Base-by-base conservation (phyloP, 2,797 vertebrate genomes). In the Hoplostethus mediterraneus region DNA sequence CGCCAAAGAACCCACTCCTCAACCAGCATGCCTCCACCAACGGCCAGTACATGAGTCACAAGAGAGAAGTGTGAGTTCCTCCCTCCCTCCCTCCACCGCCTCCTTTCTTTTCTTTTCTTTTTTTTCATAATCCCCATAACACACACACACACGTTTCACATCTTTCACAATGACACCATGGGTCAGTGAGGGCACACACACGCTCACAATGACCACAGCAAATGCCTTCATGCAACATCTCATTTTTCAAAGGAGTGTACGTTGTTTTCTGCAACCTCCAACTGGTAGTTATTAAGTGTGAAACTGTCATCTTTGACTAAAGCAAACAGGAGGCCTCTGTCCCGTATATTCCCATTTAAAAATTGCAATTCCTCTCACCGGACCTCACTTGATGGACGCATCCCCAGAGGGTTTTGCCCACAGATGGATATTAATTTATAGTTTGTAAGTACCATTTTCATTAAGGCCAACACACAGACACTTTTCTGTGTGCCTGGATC, bases 1-100 rank as follows among this genome's bases (percentile, higher is more conserved):
- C 94, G 54, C 96, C 95, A 85, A 99, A 99, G 94, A 96, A 96
- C 94, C 94, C 95, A 72, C 94, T 95, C 91, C 95, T 96, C 94
- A 98, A 96, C 96, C 97, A 97, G 30, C 97, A 98, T 10, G 94
- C 94, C 88, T 95, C 97, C 91, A 97, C 96, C 80, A 99, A 99
- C 0, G 98, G 98, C 87, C 98, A 99, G 89, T 95, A 97, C 66
- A 94, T 96, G 68, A 95, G 96, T 90, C 97, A 98, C 92, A 99
- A 99, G 93, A 95, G 98, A 93, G 98, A 99, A 90, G 94, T 90
- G 98, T 99, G 93, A 91, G 91, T 80, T 21, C 16, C 13, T 25
- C 14, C n/a, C n/a, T 25, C 14, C n/a, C n/a, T 25, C 14, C n/a
- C n/a, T 44, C 36, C 57, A 30, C 48, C 8, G 6, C 6, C 25